Base-by-base conservation (phyloP, 2,113 vertebrate genomes). In the Falco punctatus region DNA sequence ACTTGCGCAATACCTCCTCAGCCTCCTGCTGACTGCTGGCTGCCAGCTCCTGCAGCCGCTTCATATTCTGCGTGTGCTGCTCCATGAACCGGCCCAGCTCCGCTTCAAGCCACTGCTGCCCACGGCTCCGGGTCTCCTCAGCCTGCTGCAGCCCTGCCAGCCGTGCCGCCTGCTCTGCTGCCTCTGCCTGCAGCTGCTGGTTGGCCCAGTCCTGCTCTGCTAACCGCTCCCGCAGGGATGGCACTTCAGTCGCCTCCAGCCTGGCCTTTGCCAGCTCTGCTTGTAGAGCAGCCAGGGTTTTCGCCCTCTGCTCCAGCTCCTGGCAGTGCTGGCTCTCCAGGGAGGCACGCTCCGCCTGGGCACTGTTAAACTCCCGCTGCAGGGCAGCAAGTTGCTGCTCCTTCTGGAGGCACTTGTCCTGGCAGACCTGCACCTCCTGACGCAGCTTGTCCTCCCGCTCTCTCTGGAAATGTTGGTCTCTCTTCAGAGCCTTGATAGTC, bases 381-480 rank as follows among this genome's bases (percentile, higher is more conserved):
- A 98, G 83, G 3, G 95, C 27, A 0, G 95, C 95, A 38, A 98
- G 81, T 32, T 98, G 97, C 74, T 98, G 98, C 83, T 98, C 98
- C 84, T 98, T 97, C 94, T 98, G 98, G 16, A 90, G 97, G 95
- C 77, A 97, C 91, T 80, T 97, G 46, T 97, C 98, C 94, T 97
- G 98, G 98, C 92, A 98, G 40, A 96, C 94, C 97, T 89, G 98
- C 4, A 80, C 81, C 28, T 98, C 98, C 27, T 97, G 94, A 9
- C 98, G 98, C 44, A 98, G 96, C 87, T 98, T 98, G 7, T 97
- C 96, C 24, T 97, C 97, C 11, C 97, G 55, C 38, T 97, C 96
- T 7, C 98, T 94, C 33, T 98, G 97, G 8, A 95, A 92, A 4
- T 98, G 91, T 27, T 98, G 85, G 74, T 98, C 97, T 83, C 97